Conservation (phyloP, 2,888 invertebrate genomes). For the Protophormia terraenovae region DNA sequence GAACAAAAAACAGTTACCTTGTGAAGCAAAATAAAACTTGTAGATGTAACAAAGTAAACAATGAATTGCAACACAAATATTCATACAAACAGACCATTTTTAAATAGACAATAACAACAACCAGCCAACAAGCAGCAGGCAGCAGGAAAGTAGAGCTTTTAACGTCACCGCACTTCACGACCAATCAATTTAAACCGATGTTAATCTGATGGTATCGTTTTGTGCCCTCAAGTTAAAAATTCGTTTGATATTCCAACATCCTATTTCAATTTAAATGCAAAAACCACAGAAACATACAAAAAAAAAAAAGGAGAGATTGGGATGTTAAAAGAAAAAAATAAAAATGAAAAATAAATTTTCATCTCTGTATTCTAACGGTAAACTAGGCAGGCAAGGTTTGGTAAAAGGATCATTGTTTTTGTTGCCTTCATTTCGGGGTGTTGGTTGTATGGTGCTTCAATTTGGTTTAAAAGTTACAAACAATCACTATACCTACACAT, state of each 20-base stretch:
- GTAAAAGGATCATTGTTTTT: conserved; percentile 14
- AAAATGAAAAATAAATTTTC: conserved; percentile 32
- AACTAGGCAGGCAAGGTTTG: conserved; percentile 26
- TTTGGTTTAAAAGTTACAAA: conserved; percentile 11
- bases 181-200: conserved; percentile 79
- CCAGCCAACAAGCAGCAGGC: not conserved
- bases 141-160: conserved; percentile 27
- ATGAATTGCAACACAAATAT: conserved; percentile 18
- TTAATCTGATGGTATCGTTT: conserved; percentile 76
- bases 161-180: conserved; percentile 74
- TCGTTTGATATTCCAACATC: conserved; percentile 79
- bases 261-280: conserved; percentile 80
- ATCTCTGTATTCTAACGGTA: conserved; percentile 40
- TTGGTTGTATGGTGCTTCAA: not conserved
- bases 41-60: conserved; percentile 39
- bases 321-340: not conserved
- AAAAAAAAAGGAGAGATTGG: conserved; percentile 2
- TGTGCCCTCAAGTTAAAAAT: conserved; percentile 78
- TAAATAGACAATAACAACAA: not conserved
- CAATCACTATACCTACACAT: not conserved
- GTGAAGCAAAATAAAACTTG: not conserved
- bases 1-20: not conserved
- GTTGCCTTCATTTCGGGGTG: not conserved
- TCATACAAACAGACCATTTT: not conserved
- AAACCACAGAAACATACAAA: conserved; percentile 68